Evolutionary conservation across 2,888 invertebrate genomes (phyloP).

Genomic region (Synergus umbraculus): DNA sequence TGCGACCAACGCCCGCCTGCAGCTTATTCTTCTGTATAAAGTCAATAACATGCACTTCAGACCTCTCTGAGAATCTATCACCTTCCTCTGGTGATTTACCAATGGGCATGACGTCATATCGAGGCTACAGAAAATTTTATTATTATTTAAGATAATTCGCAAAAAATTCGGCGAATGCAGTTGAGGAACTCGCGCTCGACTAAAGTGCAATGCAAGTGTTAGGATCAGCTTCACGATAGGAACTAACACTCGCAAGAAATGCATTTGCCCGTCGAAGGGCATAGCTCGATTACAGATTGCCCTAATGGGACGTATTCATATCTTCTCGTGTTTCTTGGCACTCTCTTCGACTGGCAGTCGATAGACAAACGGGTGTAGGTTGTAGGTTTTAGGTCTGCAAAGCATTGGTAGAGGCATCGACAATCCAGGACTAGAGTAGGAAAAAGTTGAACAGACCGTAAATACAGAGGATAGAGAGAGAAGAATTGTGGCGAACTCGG

Average conservation of each 20-base stretch:
- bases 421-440: neutral
- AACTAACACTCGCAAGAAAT: conserved; percentile 32
- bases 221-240: conserved; percentile 1
- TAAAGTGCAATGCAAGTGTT: conserved; percentile 15
- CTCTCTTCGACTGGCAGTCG: conserved; percentile 29
- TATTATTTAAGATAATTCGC: neutral
- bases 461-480: conserved; percentile 50
- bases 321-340: conserved; percentile 38
- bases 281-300: conserved; percentile 34
- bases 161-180: neutral
- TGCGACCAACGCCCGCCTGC: conserved; percentile 57
- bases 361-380: neutral
- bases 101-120: conserved; percentile 31
- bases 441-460: conserved; percentile 17
- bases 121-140: neutral
- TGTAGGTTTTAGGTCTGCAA: neutral
- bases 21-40: conserved; percentile 61
- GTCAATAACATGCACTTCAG: conserved; percentile 42
- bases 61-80: neutral
- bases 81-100: conserved; percentile 51
- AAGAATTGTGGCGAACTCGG: conserved; percentile 77
- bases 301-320: conserved; percentile 32
- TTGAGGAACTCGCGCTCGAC: conserved; percentile 3
- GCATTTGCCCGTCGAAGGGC: conserved; percentile 32
- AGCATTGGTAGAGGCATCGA: conserved; percentile 1